These are phyloP conservation scores for Myzus persicae DNA, from an alignment of 1,140 invertebrate genomes.

Conservation along the genomic window DNA sequence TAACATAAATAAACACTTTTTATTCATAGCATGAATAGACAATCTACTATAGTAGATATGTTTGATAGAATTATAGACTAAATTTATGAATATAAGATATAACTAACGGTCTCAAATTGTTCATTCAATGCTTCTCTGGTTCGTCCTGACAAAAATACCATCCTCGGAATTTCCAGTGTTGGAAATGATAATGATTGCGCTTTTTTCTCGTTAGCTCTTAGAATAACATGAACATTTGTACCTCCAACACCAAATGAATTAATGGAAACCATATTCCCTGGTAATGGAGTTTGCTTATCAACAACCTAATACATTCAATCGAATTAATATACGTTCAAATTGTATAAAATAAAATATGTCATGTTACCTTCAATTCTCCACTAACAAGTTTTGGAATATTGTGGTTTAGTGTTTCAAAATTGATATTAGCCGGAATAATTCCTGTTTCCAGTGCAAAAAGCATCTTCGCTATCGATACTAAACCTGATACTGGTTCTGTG, in stretches of 20 bases:
- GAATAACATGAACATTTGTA: constrained; percentile 70
- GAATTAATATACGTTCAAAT: background rate
- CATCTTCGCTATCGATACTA: constrained; percentile 71
- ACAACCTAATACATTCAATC: constrained; percentile 65
- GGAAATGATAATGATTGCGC: constrained; percentile 47
- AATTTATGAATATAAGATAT: background rate
- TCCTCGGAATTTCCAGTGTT: constrained; percentile 61
- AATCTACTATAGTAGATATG: too few species aligned
- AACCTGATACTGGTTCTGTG: constrained; percentile 73
- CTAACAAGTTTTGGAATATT: constrained; percentile 69
- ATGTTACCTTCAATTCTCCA: constrained; percentile 64
- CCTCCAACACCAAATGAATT: constrained; percentile 75
- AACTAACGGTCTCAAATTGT: constrained; percentile 54
- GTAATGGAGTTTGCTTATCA: constrained; percentile 66
- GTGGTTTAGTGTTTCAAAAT: constrained; percentile 63
- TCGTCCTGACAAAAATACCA: constrained; percentile 61
- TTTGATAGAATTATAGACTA: too few species aligned
- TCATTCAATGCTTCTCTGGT: constrained; percentile 53
- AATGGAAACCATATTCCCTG: constrained; percentile 66
- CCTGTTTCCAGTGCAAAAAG: constrained; percentile 61
- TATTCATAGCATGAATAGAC: too few species aligned
- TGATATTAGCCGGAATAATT: constrained; percentile 62
- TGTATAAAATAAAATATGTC: background rate
- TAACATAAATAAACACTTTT: too few species aligned
- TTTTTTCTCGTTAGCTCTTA: constrained; percentile 63